These are phyloP conservation scores for Calosoma granatense DNA, from an alignment of 1,140 invertebrate species.

Conservation along the genomic window DNA sequence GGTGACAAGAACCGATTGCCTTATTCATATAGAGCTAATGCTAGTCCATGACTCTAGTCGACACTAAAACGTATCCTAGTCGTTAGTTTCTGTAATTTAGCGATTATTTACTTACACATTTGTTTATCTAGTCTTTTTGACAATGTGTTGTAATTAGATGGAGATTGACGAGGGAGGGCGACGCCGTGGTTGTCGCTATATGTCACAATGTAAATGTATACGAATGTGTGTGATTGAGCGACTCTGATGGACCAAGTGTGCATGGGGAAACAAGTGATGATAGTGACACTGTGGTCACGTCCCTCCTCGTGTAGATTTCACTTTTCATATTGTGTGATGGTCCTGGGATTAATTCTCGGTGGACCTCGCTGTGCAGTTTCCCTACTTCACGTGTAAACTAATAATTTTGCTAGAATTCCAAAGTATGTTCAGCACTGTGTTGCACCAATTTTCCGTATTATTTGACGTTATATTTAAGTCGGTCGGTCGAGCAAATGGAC, in stretches of 20 bases:
- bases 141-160: conserved; percentile 6
- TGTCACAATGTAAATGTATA: too few relatives aligned
- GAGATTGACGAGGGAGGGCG: not conserved
- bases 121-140: not conserved
- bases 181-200: not conserved
- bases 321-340: not conserved
- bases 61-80: conserved; percentile 1
- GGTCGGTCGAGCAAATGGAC: conserved; percentile 3
- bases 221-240: too few relatives aligned
- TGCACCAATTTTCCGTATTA: conserved; percentile 1
- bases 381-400: not conserved
- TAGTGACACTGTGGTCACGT: too few relatives aligned
- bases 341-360: not conserved
- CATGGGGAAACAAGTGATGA: too few relatives aligned
- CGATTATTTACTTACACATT: not conserved
- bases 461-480: conserved; percentile 5
- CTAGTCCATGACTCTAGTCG: conserved; percentile 8
- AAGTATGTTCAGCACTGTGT: conserved; percentile 4
- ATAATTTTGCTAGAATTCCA: conserved; percentile 1
- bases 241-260: too few relatives aligned
- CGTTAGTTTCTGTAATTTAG: conserved; percentile 6
- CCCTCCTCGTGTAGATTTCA: conserved; percentile 1
- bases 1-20: conserved; percentile 5
- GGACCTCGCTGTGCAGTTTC: not conserved
- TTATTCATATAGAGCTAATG: conserved; percentile 5